These are phyloP conservation scores for Casuarius casuarius DNA, from an alignment of 2,113 vertebrate genomes.

Conservation along the genomic window DNA sequence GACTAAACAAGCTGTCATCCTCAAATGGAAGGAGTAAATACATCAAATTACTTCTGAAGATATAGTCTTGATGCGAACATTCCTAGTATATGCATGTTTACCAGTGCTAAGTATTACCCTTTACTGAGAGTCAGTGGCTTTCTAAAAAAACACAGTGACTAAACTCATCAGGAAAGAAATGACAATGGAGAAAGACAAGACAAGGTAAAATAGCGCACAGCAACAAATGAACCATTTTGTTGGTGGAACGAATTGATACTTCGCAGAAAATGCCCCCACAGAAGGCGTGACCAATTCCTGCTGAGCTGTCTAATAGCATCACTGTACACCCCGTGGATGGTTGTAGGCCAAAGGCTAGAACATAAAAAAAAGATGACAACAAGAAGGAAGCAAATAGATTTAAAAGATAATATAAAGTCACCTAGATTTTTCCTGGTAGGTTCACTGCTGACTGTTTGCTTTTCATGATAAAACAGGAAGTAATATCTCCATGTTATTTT, in stretches of 20 bases:
- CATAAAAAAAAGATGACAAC: conserved; percentile 17
- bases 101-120: background rate
- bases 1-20: background rate
- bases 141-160: conserved; percentile 45
- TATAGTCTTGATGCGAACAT: background rate
- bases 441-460: background rate
- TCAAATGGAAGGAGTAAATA: background rate
- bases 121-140: conserved; percentile 3
- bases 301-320: conserved; percentile 58
- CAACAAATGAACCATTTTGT: conserved; percentile 67
- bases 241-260: conserved; percentile 68
- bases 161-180: conserved; percentile 73
- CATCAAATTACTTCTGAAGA: background rate
- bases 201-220: conserved; percentile 45
- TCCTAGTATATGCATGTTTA: background rate
- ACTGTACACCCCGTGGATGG: conserved; percentile 26
- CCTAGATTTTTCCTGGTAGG: background rate
- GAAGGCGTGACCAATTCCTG: conserved; percentile 48
- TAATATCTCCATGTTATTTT: background rate
- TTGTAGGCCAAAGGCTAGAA: conserved; percentile 51
- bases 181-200: conserved; percentile 51
- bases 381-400: background rate
- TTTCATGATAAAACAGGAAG: background rate
- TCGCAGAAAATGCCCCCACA: conserved; percentile 46
- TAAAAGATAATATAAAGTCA: background rate